phyloP scores from a whole-genome alignment of 2,113 vertebrate genomes.

The Cygnus atratus region DNA sequence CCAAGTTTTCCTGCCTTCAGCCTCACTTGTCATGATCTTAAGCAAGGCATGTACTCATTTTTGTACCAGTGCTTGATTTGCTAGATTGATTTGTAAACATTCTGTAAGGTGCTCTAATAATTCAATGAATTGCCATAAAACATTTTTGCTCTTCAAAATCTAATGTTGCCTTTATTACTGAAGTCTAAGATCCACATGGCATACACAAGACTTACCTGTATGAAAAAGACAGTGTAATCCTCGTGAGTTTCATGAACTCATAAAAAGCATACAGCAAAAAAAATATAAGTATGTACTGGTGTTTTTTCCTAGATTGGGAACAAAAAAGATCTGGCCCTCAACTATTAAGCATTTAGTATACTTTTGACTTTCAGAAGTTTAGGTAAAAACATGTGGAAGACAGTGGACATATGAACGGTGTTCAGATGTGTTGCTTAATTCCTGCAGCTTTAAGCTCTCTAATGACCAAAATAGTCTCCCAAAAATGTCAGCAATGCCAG shows the following conservation, averaged over 20 bases:
- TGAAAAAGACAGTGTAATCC: not conserved
- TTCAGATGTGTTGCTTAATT: not conserved
- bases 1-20: not conserved
- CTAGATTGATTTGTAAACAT: fast-evolving
- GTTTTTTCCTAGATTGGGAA: not conserved
- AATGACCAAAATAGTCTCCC: not conserved
- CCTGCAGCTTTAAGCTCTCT: not conserved
- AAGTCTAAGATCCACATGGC: fast-evolving
- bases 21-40: not conserved
- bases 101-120: not conserved
- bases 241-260: not conserved
- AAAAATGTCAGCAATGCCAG: not conserved
- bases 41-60: not conserved
- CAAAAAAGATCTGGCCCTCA: not conserved
- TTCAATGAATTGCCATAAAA: not conserved
- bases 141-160: not conserved
- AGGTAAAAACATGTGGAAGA: not conserved
- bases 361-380: not conserved
- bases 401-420: not conserved
- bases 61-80: fast-evolving
- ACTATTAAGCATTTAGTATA: not conserved
- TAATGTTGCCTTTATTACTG: not conserved
- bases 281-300: not conserved
- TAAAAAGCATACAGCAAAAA: not conserved
- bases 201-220: not conserved